Evolutionary conservation across 2,888 invertebrate genomes (phyloP), one percentile per base, ranked within the genome.

Genomic region (Shargacucullia verbasci): DNA sequence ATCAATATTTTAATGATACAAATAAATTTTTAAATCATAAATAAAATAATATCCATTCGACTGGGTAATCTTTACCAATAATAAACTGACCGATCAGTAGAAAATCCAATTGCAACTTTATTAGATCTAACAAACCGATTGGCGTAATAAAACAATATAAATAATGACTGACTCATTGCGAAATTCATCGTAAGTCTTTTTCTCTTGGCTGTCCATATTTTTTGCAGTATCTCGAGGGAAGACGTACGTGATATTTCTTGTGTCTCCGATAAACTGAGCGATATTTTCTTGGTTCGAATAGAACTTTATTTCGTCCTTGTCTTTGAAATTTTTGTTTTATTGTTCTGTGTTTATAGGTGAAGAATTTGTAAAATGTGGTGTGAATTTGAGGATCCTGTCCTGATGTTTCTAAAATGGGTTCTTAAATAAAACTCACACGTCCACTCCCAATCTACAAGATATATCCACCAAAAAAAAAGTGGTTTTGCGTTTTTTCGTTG

Each of bases 181-280:
- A 71, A 70, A 71, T 68, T 75, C 59, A 76, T 62, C 29, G 58
- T 34, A 52, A 52, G 35, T 58, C 70, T 68, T 73, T 70, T 73
- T 57, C 33, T n/a, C 44, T 25, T 37, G 47, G 47, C 49, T 70
- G 66, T 78, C 65, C 74, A 75, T 70, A 77, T 75, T 82, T 82
- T 79, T 79, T 78, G 56, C 40, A 44, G 12, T 64, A 56, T 71
- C 70, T 60, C 73, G 9, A 39, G 62, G 53, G 64, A 72, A 39
- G 46, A 61, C 48, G 69, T 50, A 81, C 82, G 82, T 82, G 79
- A 83, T 83, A 81, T 82, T 80, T 84, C 79, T 81, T 70, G 58
- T 74, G 77, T 78, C 77, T 57, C 70, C 73, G 73, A 83, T 81
- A 82, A 80, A 82, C 78, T 76, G 73, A 65, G 62, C 72, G 74